Evolutionary conservation across 1,140 invertebrate genomes (phyloP), one percentile per base, ranked within the genome.

Genomic region (Danaus plexippus): DNA sequence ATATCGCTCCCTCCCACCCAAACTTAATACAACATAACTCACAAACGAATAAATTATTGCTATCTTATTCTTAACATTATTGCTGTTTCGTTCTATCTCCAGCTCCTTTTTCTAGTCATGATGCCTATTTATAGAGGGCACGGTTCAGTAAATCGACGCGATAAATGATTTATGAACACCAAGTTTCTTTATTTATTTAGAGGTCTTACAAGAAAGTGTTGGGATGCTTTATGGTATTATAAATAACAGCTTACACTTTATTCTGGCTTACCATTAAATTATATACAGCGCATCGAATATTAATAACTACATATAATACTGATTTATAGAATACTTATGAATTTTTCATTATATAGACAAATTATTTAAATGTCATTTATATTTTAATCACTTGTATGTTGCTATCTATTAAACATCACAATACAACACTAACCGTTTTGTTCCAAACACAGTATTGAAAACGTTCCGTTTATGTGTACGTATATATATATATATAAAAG

Each of bases 11-110:
- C 75, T 67, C 71, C 76, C 69, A 81, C 80, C 73, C 74, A 73
- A 73, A 80, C 71, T 79, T 78, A 73, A 79, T 75, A 77, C 73
- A 64, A 79, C 68, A 78, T 84, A 81, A 84, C 69, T 84, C 78
- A 84, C 71, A 71, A 64, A 67, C 55, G 75, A 72, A 81, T 81
- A 78, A 84, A 71, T 75, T 80, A 79, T 81, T 75, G 69, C 73
- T 68, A 69, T 70, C 67, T 74, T 75, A 75, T 77, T 71, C 71
- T 71, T 71, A 78, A 80, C 81, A 64, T 76, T 80, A 80, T 81
- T 76, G 68, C 73, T 66, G 66, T 70, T 66, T 73, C 76, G 77
- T 78, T 72, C 73, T 71, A 69, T 68, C 74, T 72, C 58, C 63
- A 69, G 70, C 67, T 69, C 64, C 70, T 80, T 72, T 73, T 77